A percentile compares a stretch with the other conserved stretches of the same genome.
Evolutionary conservation across 2,888 invertebrate species (phyloP).

Genomic region (Ptychoptera albimana): DNA sequence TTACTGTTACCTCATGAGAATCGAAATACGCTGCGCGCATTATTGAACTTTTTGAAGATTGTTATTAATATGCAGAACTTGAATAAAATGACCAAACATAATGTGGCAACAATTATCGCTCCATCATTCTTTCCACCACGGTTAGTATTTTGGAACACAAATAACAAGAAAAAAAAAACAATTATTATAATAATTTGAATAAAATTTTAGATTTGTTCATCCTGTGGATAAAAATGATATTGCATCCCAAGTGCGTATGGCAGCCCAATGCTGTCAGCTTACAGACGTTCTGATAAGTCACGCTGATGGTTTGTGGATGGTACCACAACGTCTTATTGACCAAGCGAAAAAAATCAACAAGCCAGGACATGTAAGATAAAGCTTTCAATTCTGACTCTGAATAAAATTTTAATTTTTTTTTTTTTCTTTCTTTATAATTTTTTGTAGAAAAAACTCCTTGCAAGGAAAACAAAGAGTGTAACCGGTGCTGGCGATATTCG

Average conservation of each 20-base stretch:
- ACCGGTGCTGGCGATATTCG: constrained; percentile 5
- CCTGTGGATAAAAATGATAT: constrained; percentile 47
- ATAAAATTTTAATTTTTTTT: constrained; percentile 1
- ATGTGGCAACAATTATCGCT: constrained; percentile 88
- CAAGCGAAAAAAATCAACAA: constrained; percentile 37
- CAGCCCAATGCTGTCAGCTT: constrained; percentile 73
- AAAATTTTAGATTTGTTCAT: constrained; percentile 27
- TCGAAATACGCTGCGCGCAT: constrained; percentile 62
- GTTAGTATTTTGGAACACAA: constrained; percentile 26
- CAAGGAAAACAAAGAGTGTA: constrained; percentile 17
- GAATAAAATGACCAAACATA: constrained; percentile 84
- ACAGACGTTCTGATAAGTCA: constrained; percentile 70
- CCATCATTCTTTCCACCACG: constrained; percentile 82
- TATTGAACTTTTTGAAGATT: constrained; percentile 61
- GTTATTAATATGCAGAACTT: constrained; percentile 50
- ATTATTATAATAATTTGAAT: not conserved
- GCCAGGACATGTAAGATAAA: constrained; percentile 19
- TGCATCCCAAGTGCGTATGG: constrained; percentile 64
- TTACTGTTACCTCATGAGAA: constrained; percentile 71
- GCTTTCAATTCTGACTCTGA: not conserved
- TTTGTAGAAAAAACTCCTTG: constrained; percentile 23
- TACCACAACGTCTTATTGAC: constrained; percentile 52
- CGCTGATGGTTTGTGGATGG: constrained; percentile 61
- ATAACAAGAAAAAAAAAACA: too few relatives aligned
- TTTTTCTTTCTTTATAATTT: constrained; percentile 3